A percentile compares a stretch with the other conserved stretches of the same genome.
These are phyloP conservation scores for Hecatera dysodea DNA, from an alignment of 2,888 invertebrate species.

Conservation along the genomic window DNA sequence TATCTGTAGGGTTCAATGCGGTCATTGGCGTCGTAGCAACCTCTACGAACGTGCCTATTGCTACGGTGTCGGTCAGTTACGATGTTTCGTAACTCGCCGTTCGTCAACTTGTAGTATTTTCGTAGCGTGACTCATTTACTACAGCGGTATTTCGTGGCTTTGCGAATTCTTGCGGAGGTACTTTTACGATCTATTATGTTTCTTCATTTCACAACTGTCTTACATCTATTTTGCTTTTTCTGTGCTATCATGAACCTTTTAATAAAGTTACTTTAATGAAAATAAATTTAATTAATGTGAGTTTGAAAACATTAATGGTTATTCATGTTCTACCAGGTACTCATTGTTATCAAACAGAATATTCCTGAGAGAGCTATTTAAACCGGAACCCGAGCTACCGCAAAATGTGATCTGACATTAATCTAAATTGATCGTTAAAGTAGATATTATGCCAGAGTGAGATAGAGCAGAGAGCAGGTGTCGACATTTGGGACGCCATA, in stretches of 20 bases:
- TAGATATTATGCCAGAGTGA: slow-evolving; percentile 43
- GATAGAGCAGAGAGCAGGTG: slow-evolving; percentile 45
- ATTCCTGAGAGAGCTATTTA: slow-evolving; percentile 34
- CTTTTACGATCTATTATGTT: slow-evolving; percentile 10
- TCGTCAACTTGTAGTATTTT: slow-evolving; percentile 51
- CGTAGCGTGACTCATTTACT: slow-evolving; percentile 57
- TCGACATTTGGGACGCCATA: slow-evolving; percentile 38
- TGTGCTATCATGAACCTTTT: background rate
- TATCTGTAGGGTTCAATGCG: slow-evolving; percentile 32
- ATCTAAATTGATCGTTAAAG: slow-evolving; percentile 60
- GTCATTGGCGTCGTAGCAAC: slow-evolving; percentile 58
- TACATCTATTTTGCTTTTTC: background rate
- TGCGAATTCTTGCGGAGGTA: slow-evolving; percentile 38
- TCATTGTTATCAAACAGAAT: slow-evolving; percentile 32
- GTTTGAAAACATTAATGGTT: slow-evolving; percentile 12
- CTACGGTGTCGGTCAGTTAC: slow-evolving; percentile 48
- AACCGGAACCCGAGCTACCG: slow-evolving; percentile 16
- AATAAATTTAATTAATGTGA: background rate
- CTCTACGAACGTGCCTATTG: slow-evolving; percentile 44
- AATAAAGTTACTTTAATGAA: background rate
- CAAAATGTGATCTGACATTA: slow-evolving; percentile 46
- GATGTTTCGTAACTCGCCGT: slow-evolving; percentile 36
- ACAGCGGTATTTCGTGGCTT: slow-evolving; percentile 38
- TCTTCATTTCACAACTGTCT: slow-evolving; percentile 10
- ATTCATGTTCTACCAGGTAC: slow-evolving; percentile 6